Base-by-base conservation (phyloP, 2,113 vertebrate species). In the Acrocephalus kingi region DNA sequence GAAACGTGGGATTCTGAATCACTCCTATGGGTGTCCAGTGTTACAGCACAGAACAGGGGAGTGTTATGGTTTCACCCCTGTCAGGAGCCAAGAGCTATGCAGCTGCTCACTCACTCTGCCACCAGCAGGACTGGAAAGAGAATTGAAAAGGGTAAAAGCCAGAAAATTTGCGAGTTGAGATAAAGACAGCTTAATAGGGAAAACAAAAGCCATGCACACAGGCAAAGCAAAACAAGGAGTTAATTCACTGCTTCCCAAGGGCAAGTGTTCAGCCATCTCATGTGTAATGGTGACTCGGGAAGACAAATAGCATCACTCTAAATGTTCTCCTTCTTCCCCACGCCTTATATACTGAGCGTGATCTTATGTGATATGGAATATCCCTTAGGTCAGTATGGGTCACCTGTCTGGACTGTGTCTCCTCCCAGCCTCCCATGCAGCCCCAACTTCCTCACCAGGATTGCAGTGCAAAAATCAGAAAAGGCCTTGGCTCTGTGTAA, bases 401-500 rank as follows among this genome's bases (percentile, higher is more conserved):
- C 27, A 45, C 23, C 61, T 75, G 7, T 58, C 43, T 0, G 0
- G 27, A 8, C 27, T 59, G 27, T 89, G 27, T 67, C 19, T 35
- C 8, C 18, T 33, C 37, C 25, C 37, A 88, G 0, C 5, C 21
- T 80, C 37, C 25, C 18, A 5, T 43, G 25, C 13, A 45, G 8
- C 37, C 33, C 59, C 37, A 59, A 1, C 19, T 51, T 72, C 33
- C 27, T 66, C 9, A 14, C 27, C 22, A 51, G 27, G 3, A 2
- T 73, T 27, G 33, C 37, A 3, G 2, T 59, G 7, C 0, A 0
- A 37, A 45, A 67, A 67, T 15, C 45, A 37, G 45, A 59, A 37
- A 45, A 45, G 31, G 14, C 25, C 21, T 51, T 58, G 25, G 20
- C 31, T 73, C 67, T 43, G 4, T 64, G 59, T 43, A 37, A 66